Evolutionary conservation across 1,140 invertebrate species (phyloP).

Genomic region (Gonatopus flavifemur): DNA sequence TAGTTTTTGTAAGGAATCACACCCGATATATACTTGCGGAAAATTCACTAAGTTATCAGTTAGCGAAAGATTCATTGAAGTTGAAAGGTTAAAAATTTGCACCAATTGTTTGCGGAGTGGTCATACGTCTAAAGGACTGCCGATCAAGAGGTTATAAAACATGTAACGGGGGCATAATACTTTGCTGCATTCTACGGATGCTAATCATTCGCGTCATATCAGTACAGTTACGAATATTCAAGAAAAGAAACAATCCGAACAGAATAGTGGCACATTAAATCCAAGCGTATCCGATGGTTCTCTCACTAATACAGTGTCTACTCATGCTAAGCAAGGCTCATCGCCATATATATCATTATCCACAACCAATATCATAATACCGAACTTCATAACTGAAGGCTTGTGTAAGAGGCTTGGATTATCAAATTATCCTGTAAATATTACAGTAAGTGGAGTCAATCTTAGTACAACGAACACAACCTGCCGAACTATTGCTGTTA

Average conservation of each 20-base stretch:
- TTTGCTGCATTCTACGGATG: constrained; percentile 12
- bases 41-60: constrained; percentile 10
- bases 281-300: no score
- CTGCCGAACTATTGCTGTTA: constrained; percentile 4
- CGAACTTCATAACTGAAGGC: constrained; percentile 21
- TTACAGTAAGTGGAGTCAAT: constrained; percentile 12
- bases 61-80: not conserved
- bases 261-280: no score
- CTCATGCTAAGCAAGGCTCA: no score
- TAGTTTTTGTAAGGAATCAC: constrained; percentile 7
- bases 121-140: constrained; percentile 8
- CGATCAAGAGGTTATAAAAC: constrained; percentile 6
- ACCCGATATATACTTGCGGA: constrained; percentile 11
- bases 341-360: no score
- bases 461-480: no score
- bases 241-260: no score
- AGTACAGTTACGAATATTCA: no score
- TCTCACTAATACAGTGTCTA: no score
- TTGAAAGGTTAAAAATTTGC: constrained; percentile 8
- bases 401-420: constrained; percentile 9
- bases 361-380: no score
- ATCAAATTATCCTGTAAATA: not conserved
- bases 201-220: no score
- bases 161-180: constrained; percentile 17
- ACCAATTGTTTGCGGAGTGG: constrained; percentile 16